Evolutionary conservation across 2,888 invertebrate genomes (phyloP), one percentile per base, ranked within the genome.

Genomic region (Parnassius smintheus): DNA sequence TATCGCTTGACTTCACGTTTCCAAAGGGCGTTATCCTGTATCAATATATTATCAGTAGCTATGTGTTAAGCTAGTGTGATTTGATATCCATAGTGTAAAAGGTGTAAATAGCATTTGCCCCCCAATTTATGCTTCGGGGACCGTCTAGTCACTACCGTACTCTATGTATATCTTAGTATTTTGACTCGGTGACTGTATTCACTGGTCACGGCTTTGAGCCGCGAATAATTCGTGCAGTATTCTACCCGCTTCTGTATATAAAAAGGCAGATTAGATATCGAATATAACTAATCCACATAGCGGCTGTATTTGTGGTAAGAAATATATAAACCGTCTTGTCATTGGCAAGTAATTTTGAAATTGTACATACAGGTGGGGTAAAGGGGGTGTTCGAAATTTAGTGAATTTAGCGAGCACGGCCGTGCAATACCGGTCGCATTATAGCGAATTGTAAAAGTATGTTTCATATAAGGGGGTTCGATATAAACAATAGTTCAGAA

Each of bases 91-190:
- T 83, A 83, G 78, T 80, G 76, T 81, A 71, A 79, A 79, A 75
- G 68, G 66, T 88, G 89, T 88, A 88, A 80, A 88, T 89, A 86
- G 70, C 71, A 76, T 75, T 71, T 77, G 81, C 81, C 85, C 80
- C 79, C 73, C 62, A 56, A 42, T 61, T 71, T 75, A 72, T 69
- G 69, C 74, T 75, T 67, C 63, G 77, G 83, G 85, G 87, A 73
- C 71, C 69, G 73, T 90, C 91, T 91, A 91, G 91, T 91, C 91
- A 91, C 82, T 87, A 84, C n/a, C 12, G 46, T 82, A 83, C 78
- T 76, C 77, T 70, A 73, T 76, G 77, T 80, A 70, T 69, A 65
- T 71, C 62, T 69, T 72, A 72, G 71, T 71, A 67, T 68, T 66
- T 60, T 72, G 70, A 70, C 70, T 49, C 66, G 65, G 71, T 78